Evolutionary conservation across 64 coral and sea anemone genomes (phyloP).

Genomic region (Trachythela sp.): DNA sequence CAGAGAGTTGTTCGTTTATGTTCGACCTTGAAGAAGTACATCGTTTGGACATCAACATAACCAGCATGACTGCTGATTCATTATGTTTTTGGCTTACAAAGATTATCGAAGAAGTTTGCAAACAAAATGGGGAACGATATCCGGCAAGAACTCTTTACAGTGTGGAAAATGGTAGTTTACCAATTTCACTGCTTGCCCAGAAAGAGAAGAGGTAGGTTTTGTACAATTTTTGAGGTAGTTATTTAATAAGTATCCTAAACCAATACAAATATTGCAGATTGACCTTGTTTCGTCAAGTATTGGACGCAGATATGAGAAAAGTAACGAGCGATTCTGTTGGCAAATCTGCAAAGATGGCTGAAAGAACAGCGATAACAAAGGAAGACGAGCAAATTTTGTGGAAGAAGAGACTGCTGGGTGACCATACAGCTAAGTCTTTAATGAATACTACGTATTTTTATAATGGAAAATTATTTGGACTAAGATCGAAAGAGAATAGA

Average conservation of each 20-base stretch:
- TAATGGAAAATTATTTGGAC: too few species aligned
- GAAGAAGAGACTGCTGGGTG: conserved; percentile 32
- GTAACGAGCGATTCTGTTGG: background rate
- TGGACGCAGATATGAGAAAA: conserved; percentile 42
- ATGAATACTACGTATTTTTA: too few species aligned
- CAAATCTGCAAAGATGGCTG: conserved; percentile 4
- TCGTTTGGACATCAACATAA: conserved; percentile 14
- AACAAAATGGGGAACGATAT: background rate
- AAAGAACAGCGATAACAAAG: conserved; percentile 2
- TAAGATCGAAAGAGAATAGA: too few species aligned
- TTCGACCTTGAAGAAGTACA: background rate
- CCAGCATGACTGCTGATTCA: conserved; percentile 22
- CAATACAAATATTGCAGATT: background rate
- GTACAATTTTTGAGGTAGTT: background rate
- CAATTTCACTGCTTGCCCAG: background rate
- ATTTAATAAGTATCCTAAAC: background rate
- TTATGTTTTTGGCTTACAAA: conserved; percentile 8
- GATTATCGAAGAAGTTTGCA: background rate
- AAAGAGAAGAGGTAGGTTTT: background rate
- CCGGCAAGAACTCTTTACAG: background rate
- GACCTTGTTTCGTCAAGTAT: background rate
- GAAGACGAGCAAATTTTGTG: conserved; percentile 34
- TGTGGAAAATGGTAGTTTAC: background rate
- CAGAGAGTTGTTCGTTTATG: background rate
- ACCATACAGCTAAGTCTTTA: too few species aligned